Evolutionary conservation across 2,113 vertebrate genomes (phyloP), one percentile per base, ranked within the genome.

Genomic region (Trichechus manatus): DNA sequence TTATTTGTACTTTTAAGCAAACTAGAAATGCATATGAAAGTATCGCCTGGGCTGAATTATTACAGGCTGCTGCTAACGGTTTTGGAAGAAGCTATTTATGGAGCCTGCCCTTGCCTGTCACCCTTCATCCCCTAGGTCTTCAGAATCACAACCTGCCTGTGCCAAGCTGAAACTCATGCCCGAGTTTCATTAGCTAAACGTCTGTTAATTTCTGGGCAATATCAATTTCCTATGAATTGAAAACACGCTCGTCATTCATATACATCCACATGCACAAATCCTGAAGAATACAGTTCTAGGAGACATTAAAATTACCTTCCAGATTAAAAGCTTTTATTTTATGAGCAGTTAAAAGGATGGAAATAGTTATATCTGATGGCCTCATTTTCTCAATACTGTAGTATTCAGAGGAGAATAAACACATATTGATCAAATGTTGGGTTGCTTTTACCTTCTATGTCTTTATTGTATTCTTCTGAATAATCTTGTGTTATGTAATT

Each of bases 271-370:
- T 56, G 22, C 44, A 64, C 17, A 11, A 47, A 39, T 96, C 39
- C 96, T 77, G 25, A n/a, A 88, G 66, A 68, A 88, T 75, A 75
- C 4, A 86, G 20, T 64, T 88, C n/a, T 56, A 95, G 77, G 33
- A 92, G 61, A 53, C n/a, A 92, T 68, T 70, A 75, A 70, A 78
- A 92, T 87, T n/a, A 91, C 44, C 86, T 85, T 63, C 9, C 53
- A 70, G 36, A 56, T 39, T 87, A 90, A 94, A 82, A 70, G 42
- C 59, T 93, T 95, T 93, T 83, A 79, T 85, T 59, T 47, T 66
- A 42, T 87, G 72, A 92, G 11, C 44, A 88, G 78, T 96, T 97
- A 81, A 92, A 89, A 8, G 82, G 87, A 93, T 82, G 87, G 85
- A 97, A 96, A 88, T 90, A 29, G 44, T 85, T 91, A 78, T 11